These are phyloP conservation scores for Todiramphus chloris DNA, from an alignment of 2,113 vertebrate genomes.

Conservation along the genomic window DNA sequence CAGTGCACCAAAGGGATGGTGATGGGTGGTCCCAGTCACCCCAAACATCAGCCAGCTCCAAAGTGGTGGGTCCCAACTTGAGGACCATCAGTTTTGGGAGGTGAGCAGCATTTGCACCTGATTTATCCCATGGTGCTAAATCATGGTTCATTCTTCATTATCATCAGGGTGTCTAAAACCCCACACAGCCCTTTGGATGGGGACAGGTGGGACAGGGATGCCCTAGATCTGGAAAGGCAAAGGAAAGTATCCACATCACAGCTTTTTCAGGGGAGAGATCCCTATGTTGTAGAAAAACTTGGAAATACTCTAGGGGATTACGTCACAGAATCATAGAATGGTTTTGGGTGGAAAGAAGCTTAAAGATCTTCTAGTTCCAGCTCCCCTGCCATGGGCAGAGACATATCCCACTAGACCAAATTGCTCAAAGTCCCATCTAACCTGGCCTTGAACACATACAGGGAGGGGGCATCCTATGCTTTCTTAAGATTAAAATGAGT, in stretches of 20 bases:
- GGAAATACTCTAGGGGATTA: neutral
- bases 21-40: neutral
- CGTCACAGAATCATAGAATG: neutral
- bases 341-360: neutral
- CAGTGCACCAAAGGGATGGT: accelerated
- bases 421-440: neutral
- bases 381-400: neutral
- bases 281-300: neutral
- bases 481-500: neutral
- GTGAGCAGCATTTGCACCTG: neutral
- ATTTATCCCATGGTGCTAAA: neutral
- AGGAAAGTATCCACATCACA: neutral
- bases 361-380: neutral
- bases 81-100: neutral
- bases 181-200: neutral
- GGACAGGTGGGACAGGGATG: neutral
- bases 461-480: neutral
- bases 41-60: accelerated
- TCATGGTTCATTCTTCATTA: accelerated
- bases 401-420: neutral
- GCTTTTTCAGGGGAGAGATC: neutral
- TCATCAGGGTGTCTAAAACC: neutral
- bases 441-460: neutral
- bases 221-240: neutral
- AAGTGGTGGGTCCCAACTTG: neutral